Evolutionary conservation across 2,113 vertebrate species (phyloP).

Genomic region (Pholis gunnellus): DNA sequence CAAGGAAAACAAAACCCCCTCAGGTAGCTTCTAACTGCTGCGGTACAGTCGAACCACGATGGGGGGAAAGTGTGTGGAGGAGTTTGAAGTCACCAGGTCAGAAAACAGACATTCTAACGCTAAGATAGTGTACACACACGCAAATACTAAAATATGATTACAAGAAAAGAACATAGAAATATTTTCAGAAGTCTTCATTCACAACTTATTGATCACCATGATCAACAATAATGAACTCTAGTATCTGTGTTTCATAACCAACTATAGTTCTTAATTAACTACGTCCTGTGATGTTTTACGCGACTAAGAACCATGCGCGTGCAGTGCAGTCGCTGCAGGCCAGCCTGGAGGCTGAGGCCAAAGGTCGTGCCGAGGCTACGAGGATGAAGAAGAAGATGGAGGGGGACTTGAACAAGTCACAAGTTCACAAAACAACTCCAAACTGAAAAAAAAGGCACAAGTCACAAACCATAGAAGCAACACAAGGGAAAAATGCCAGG

Average conservation of each 20-base stretch:
- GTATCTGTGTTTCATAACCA: not conserved
- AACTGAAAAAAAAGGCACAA: no score
- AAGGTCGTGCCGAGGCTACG: conserved; percentile 81
- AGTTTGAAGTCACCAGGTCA: conserved; percentile 81
- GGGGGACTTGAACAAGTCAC: conserved; percentile 79
- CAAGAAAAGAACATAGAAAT: no score
- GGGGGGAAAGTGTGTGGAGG: conserved; percentile 67
- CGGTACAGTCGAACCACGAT: not conserved
- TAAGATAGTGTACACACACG: no score
- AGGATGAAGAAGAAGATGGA: conserved; percentile 85
- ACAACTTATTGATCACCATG: not conserved
- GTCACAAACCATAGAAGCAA: no score
- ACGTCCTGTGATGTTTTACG: no score
- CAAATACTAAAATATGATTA: no score
- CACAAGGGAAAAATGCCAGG: no score
- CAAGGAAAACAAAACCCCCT: conserved; percentile 81
- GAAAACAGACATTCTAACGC: not conserved
- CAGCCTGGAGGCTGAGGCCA: conserved; percentile 84
- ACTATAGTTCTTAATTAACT: not conserved
- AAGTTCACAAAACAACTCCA: no score
- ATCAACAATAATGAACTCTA: not conserved
- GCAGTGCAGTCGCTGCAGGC: conserved; percentile 84
- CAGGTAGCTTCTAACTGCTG: conserved; percentile 53
- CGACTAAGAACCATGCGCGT: conserved; percentile 81
- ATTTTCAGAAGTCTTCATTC: no score